These are phyloP conservation scores for Lates calcarifer DNA, from an alignment of 2,113 vertebrate species.

Conservation along the genomic window DNA sequence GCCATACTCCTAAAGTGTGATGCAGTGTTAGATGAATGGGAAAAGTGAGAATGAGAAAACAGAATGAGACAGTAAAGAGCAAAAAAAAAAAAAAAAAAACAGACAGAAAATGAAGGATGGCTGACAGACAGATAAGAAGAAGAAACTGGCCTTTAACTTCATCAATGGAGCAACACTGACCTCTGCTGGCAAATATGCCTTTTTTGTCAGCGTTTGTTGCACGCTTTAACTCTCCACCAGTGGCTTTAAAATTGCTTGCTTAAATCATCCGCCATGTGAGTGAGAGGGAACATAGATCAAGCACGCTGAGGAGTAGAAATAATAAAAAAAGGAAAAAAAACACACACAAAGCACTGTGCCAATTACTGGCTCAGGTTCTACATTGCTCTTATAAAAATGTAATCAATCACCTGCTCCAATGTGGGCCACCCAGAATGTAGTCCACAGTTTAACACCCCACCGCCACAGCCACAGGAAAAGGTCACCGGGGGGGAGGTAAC, in stretches of 20 bases:
- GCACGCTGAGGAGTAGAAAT: constrained; percentile 57
- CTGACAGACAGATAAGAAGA: constrained; percentile 11
- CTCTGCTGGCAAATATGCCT: constrained; percentile 86
- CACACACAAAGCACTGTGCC: constrained; percentile 63
- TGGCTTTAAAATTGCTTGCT: constrained; percentile 74
- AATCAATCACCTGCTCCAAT: constrained; percentile 72
- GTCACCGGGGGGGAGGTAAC: constrained; percentile 37
- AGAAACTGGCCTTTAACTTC: constrained; percentile 15
- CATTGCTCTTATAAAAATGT: constrained; percentile 71
- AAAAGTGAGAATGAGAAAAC: constrained; percentile 42
- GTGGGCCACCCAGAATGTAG: constrained; percentile 51
- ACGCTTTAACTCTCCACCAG: constrained; percentile 21
- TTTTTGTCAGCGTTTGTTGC: neutral
- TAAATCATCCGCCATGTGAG: constrained; percentile 71
- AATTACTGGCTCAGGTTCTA: constrained; percentile 69
- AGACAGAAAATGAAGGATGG: constrained; percentile 7
- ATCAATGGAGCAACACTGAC: constrained; percentile 89
- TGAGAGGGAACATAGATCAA: constrained; percentile 70
- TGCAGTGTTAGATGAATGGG: constrained; percentile 25
- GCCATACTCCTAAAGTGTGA: constrained; percentile 20
- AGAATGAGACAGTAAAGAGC: constrained; percentile 40
- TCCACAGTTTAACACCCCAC: constrained; percentile 53
- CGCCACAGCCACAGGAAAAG: constrained; percentile 17
- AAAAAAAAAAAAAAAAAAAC: neutral
- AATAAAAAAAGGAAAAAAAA: constrained; percentile 56